Conservation (phyloP, 30 jellyfish, hydroid and myxozoan species). For the Aurelia aurita region DNA sequence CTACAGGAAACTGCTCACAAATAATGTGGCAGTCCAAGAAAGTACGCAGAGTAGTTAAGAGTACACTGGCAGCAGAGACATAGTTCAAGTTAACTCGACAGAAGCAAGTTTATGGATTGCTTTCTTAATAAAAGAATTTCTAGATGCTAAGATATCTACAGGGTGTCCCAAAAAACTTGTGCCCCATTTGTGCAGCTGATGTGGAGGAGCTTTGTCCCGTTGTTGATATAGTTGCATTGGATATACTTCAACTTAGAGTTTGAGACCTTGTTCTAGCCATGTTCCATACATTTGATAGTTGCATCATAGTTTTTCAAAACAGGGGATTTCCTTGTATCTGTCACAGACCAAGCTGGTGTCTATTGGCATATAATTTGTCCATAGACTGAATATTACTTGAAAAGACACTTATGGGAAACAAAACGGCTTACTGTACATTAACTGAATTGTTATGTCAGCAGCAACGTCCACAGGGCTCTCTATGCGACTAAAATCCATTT, state of each 20-base stretch:
- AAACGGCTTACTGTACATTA: too few species aligned
- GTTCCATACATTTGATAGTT: slow-evolving; percentile 29
- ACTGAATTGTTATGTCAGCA: too few species aligned
- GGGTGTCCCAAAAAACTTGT: too few species aligned
- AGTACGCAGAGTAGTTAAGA: slow-evolving; percentile 19
- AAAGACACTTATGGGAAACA: too few species aligned
- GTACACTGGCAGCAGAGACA: slow-evolving; percentile 57
- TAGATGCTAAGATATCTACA: too few species aligned
- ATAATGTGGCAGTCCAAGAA: slow-evolving; percentile 38
- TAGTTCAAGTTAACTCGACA: slow-evolving; percentile 37
- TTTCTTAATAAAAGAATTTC: slow-evolving; percentile 4
- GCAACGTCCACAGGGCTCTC: too few species aligned
- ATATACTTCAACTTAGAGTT: background rate
- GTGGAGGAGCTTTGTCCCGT: too few species aligned
- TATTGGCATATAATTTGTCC: slow-evolving; percentile 44
- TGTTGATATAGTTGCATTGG: too few species aligned
- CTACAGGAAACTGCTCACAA: slow-evolving; percentile 21
- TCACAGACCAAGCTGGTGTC: slow-evolving; percentile 23
- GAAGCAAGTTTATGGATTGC: slow-evolving; percentile 44
- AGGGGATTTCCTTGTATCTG: too few species aligned
- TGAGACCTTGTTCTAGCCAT: slow-evolving; percentile 45
- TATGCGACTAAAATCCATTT: too few species aligned
- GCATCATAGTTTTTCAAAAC: slow-evolving; percentile 3
- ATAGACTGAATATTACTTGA: slow-evolving; percentile 56
- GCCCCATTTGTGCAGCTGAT: too few species aligned